Percentiles rank a stretch among this genome's conserved stretches.
Evolutionary conservation across 2,888 invertebrate genomes (phyloP).

Genomic region (Ophioninae sp.): DNA sequence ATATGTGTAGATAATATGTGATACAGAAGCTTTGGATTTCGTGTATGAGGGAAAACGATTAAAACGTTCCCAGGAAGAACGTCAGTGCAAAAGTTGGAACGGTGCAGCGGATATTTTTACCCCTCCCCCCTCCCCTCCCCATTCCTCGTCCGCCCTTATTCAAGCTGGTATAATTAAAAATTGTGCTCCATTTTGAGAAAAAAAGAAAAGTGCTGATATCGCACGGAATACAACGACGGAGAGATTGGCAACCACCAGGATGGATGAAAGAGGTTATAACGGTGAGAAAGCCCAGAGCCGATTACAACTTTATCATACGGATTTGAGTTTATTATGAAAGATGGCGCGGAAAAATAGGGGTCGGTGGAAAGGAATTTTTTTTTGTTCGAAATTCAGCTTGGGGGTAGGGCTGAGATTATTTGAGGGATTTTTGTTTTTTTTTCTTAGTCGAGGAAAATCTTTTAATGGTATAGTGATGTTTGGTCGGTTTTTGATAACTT

Average conservation of each 20-base stretch:
- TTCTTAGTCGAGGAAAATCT: too few relatives aligned
- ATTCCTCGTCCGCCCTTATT: too few relatives aligned
- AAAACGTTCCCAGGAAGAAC: conserved; percentile 72
- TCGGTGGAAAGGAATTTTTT: not conserved
- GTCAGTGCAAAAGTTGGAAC: conserved; percentile 17
- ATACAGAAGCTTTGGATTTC: conserved; percentile 78
- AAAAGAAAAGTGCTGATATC: conserved; percentile 72
- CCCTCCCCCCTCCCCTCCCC: too few relatives aligned
- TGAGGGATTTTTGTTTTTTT: too few relatives aligned
- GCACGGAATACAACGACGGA: conserved; percentile 44
- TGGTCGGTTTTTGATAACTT: too few relatives aligned
- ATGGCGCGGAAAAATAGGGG: not conserved
- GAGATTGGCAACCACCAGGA: not conserved
- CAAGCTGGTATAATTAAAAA: conserved; percentile 79
- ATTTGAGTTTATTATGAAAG: conserved; percentile 42
- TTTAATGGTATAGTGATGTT: too few relatives aligned
- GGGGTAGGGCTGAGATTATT: too few relatives aligned
- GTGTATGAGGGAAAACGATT: conserved; percentile 77
- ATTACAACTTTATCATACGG: conserved; percentile 30
- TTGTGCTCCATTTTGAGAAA: conserved; percentile 76
- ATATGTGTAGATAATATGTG: conserved; percentile 38
- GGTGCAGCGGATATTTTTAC: conserved; percentile 52
- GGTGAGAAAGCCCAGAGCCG: conserved; percentile 24
- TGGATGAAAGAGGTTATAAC: conserved; percentile 36
- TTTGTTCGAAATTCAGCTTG: not conserved